Base-by-base conservation (phyloP, 1,140 invertebrate species). In the Carposina sasakii region DNA sequence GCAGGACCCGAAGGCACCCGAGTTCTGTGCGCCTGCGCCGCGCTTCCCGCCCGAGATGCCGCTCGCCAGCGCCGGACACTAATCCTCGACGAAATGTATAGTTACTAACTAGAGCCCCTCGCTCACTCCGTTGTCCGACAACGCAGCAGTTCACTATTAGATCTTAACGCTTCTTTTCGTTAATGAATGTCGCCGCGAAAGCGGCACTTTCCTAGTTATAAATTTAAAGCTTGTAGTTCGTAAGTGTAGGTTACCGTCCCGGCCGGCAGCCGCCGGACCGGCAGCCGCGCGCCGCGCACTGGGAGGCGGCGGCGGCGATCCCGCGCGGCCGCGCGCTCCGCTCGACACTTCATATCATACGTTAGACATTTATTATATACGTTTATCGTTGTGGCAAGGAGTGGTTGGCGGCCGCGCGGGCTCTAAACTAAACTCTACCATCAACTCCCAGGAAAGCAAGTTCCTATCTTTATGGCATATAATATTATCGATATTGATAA, bases 391-490 rank as follows among this genome's bases (percentile, higher is more conserved):
- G 74, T 72, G 78, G 61, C 52, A 42, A 53, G 67, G 46, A 68
- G 71, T 66, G 67, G 58, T 48, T 52, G 60, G 79, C 75, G 78
- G 65, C 71, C 75, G 73, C 62, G 67, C 67, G 62, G 74, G 57
- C 60, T 68, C 67, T 52, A 45, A 53, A 40, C 53, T 50, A 64
- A 52, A 57, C 65, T 63, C 68, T 71, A 85, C 67, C 83, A 85
- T 82, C 83, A 67, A 78, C 76, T 84, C 87, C 87, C 87, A 88
- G 88, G 86, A 88, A 89, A 89, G 86, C 88, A 89, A 89, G 88
- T 89, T 89, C 88, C 88, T 89, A 89, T 88, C 81, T 86, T 85
- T 86, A 86, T 86, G 81, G 81, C 85, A 86, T 86, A 86, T 86
- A 86, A 85, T 85, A 85, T 85, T 86, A 85, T 86, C 81, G 82